phyloP scores from a whole-genome alignment of 2,888 invertebrate genomes.

The Brenthis daphne region DNA sequence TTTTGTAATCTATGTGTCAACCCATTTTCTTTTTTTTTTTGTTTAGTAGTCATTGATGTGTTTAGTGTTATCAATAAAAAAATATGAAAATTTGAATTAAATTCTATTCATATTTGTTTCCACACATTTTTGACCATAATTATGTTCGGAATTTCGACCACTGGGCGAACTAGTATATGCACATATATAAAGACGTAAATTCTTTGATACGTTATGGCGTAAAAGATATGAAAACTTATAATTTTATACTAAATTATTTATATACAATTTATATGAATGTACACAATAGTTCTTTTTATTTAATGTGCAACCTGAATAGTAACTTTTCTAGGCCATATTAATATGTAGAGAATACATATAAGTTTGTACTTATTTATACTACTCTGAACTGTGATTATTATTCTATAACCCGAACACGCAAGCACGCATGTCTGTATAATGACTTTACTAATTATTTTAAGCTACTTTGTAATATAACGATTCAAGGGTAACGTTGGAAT shows the following conservation, averaged over 20 bases:
- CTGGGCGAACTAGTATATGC: too few relatives aligned
- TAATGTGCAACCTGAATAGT: slow-evolving; percentile 46
- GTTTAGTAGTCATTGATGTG: too few relatives aligned
- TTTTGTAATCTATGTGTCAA: too few relatives aligned
- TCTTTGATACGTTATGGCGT: too few relatives aligned
- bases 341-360: slow-evolving; percentile 50
- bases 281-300: background rate
- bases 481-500: slow-evolving; percentile 61
- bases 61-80: too few relatives aligned
- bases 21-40: too few relatives aligned
- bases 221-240: too few relatives aligned
- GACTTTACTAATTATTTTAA: slow-evolving; percentile 61
- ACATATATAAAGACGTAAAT: too few relatives aligned
- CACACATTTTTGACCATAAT: too few relatives aligned
- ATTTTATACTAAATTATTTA: background rate
- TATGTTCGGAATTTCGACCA: too few relatives aligned
- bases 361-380: slow-evolving; percentile 50
- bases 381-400: slow-evolving; percentile 60
- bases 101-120: too few relatives aligned
- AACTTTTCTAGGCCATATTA: slow-evolving; percentile 59
- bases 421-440: slow-evolving; percentile 58
- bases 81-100: too few relatives aligned
- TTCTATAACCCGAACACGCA: slow-evolving; percentile 63
- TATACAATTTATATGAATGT: background rate
- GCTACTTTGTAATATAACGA: slow-evolving; percentile 55